Percentiles rank a stretch among this genome's conserved stretches.
Conservation (phyloP, 2,888 invertebrate species). For the Onchidella celtica region DNA sequence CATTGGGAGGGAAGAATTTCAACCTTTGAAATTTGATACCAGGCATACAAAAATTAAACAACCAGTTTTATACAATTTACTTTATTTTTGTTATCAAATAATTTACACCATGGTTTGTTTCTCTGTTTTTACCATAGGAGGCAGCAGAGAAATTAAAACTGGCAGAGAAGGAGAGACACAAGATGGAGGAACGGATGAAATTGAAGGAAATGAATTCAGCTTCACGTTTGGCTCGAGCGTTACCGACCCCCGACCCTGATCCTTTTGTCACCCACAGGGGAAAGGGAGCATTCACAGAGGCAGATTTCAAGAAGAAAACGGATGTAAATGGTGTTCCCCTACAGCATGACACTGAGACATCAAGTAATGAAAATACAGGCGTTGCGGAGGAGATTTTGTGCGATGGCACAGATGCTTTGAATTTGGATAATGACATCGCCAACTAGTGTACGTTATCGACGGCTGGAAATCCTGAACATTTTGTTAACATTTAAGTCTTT, state of each 20-base stretch:
- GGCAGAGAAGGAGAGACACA: conserved; percentile 86
- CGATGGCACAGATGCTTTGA: not conserved
- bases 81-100: too few relatives aligned
- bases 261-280: conserved; percentile 69
- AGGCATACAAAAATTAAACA: too few relatives aligned
- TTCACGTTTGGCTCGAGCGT: conserved; percentile 60
- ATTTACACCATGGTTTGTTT: too few relatives aligned
- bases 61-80: too few relatives aligned
- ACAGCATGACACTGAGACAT: not conserved
- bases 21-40: too few relatives aligned
- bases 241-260: conserved; percentile 56
- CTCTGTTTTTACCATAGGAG: too few relatives aligned
- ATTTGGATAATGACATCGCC: not conserved
- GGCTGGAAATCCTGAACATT: too few relatives aligned
- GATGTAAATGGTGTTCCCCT: too few relatives aligned
- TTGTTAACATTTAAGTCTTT: too few relatives aligned
- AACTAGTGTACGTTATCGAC: too few relatives aligned
- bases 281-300: conserved; percentile 53
- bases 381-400: not conserved
- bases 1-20: too few relatives aligned
- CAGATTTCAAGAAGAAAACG: conserved; percentile 48
- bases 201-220: conserved; percentile 74
- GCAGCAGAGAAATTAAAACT: conserved; percentile 87
- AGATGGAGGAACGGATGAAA: conserved; percentile 86
- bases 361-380: not conserved